Percentiles rank a stretch among this genome's conserved stretches.
These are phyloP conservation scores for Chondrosia reniformis DNA, from an alignment of 37 sponge, comb jelly and placozoan genomes.

Conservation along the genomic window DNA sequence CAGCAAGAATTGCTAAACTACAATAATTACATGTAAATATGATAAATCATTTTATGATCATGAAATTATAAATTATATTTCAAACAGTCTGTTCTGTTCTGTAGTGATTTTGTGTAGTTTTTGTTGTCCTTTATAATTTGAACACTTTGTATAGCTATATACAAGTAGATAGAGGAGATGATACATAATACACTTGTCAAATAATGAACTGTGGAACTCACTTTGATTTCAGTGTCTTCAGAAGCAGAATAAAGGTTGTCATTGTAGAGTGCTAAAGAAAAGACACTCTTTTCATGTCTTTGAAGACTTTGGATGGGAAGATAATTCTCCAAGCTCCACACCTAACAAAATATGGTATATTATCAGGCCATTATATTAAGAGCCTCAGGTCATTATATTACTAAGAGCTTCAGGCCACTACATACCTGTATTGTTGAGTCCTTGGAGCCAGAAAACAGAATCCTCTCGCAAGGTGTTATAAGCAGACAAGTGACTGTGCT, in stretches of 20 bases:
- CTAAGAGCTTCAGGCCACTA: background rate
- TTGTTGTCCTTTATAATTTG: background rate
- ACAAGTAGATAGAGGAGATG: background rate
- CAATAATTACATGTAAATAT: no score
- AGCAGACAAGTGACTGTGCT: constrained; percentile 82
- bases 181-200: background rate
- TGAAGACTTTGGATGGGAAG: constrained; percentile 83
- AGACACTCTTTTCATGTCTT: constrained; percentile 80
- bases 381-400: no score
- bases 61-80: no score
- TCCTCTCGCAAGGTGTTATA: constrained; percentile 50
- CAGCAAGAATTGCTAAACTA: constrained; percentile 46
- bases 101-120: no score
- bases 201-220: no score
- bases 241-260: constrained; percentile 86
- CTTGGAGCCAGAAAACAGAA: constrained; percentile 83
- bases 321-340: constrained; percentile 91
- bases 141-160: background rate
- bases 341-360: constrained; percentile 33
- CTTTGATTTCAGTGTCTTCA: constrained; percentile 92
- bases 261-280: constrained; percentile 63
- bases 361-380: no score
- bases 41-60: no score
- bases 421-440: constrained; percentile 82
- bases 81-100: no score